These are phyloP conservation scores for Acanthopagrus latus DNA, from an alignment of 2,797 vertebrate species.

Conservation along the genomic window DNA sequence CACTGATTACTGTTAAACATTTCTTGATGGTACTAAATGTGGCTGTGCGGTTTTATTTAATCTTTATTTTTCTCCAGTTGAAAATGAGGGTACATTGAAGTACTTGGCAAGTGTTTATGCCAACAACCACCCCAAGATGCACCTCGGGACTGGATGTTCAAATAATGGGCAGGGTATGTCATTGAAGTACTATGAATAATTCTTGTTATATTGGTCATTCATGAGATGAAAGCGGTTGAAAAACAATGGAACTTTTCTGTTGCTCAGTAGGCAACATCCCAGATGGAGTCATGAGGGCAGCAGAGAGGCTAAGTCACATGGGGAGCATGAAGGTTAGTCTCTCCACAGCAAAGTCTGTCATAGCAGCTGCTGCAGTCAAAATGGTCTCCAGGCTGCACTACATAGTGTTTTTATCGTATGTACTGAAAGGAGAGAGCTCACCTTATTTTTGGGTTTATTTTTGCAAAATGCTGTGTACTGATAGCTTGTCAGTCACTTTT, in stretches of 20 bases:
- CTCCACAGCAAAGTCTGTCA: not conserved
- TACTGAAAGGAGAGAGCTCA: slow-evolving; percentile 1
- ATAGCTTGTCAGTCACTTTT: not conserved
- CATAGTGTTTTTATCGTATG: not conserved
- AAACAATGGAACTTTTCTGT: slow-evolving; percentile 17
- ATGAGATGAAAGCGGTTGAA: not conserved
- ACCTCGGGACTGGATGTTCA: slow-evolving; percentile 91
- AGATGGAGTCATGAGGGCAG: slow-evolving; percentile 93
- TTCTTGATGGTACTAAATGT: not conserved
- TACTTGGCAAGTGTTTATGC: slow-evolving; percentile 95
- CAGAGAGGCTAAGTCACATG: slow-evolving; percentile 94
- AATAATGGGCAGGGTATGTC: slow-evolving; percentile 86
- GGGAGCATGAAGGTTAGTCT: slow-evolving; percentile 96
- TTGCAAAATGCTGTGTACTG: not conserved
- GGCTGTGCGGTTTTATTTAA: not conserved
- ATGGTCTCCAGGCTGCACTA: not conserved
- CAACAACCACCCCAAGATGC: slow-evolving; percentile 94
- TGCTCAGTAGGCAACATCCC: slow-evolving; percentile 89
- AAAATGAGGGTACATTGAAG: slow-evolving; percentile 94
- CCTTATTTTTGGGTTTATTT: not conserved
- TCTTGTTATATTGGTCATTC: not conserved
- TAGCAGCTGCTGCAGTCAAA: not conserved
- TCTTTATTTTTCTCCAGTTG: slow-evolving; percentile 82
- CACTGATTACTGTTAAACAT: not conserved
- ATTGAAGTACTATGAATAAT: slow-evolving; percentile 1